Evolutionary conservation across 2,888 invertebrate species (phyloP).

Genomic region (Eupithecia dodoneata): DNA sequence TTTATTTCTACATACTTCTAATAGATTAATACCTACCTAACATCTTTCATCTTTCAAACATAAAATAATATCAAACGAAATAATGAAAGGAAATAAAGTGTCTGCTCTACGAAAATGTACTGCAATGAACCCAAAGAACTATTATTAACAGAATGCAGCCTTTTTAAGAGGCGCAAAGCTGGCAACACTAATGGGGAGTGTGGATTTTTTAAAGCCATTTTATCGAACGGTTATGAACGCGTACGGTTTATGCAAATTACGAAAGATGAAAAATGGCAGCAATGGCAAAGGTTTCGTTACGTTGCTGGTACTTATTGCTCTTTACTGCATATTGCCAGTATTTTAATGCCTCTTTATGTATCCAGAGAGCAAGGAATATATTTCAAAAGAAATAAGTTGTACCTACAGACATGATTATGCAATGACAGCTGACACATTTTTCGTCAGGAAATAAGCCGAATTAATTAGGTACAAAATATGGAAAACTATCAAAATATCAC

Average conservation of each 20-base stretch:
- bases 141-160: not conserved
- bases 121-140: not conserved
- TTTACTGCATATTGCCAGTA: conserved; percentile 9
- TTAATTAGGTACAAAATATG: not conserved
- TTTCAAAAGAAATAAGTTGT: not conserved
- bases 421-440: not conserved
- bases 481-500: too few species aligned
- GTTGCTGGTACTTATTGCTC: conserved; percentile 3
- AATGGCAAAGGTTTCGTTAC: conserved; percentile 15
- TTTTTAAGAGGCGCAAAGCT: conserved; percentile 5
- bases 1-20: not conserved
- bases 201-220: conserved; percentile 31
- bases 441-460: not conserved
- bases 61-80: not conserved
- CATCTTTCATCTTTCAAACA: not conserved
- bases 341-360: not conserved
- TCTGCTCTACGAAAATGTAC: not conserved
- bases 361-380: not conserved
- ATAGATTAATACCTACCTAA: too few species aligned
- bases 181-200: conserved; percentile 4
- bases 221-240: conserved; percentile 23
- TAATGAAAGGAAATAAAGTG: not conserved
- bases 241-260: conserved; percentile 28
- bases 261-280: conserved; percentile 24
- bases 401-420: not conserved